Base-by-base conservation (phyloP, 2,888 invertebrate genomes). In the Troides oblongomaculatus region DNA sequence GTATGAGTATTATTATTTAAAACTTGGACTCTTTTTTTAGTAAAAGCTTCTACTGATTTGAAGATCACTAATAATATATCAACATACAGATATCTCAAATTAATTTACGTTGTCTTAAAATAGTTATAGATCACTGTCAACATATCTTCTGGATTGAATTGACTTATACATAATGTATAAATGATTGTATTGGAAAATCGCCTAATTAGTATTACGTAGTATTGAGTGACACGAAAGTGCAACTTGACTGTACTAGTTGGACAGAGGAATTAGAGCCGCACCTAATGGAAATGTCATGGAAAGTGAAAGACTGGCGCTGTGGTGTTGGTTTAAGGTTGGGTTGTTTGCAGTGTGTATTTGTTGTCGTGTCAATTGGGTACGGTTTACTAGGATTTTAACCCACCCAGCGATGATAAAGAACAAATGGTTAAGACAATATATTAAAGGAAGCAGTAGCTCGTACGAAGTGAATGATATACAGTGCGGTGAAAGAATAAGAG, bases 211-310 rank as follows among this genome's bases (percentile, higher is more conserved):
- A 43, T 23, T 23, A 57, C 62, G 23, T 46, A 56, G 43, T 14
- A 58, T 14, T 30, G 14, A 43, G 17, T 36, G 46, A 63, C 68
- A 64, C 60, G 60, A 64, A 56, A 25, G 25, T 64, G 36, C 60
- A 60, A 60, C 59, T 17, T 43, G 60, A 60, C 64, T 50, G 59
- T 21, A 30, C 58, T 21, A 8, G 8, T 30, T 21, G 3, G 23
- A 39, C 43, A 62, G 58, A 58, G 39, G 36, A 58, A 58, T 8
- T 10, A 14, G 25, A 39, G 64, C 23, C 63, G n/a, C 58, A 57
- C 56, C 56, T 58, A 68, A 63, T 63, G 63, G 68, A 50, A 68
- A 68, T 63, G 58, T 64, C 60, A 64, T 64, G 6, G 21, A 30
- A 23, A n/a, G 67, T 36, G 57, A 50, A 43, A 39, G 56, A 46